Evolutionary conservation across 2,113 vertebrate genomes (phyloP), one percentile per base, ranked within the genome.

Genomic region (Triplophysa dalaica): DNA sequence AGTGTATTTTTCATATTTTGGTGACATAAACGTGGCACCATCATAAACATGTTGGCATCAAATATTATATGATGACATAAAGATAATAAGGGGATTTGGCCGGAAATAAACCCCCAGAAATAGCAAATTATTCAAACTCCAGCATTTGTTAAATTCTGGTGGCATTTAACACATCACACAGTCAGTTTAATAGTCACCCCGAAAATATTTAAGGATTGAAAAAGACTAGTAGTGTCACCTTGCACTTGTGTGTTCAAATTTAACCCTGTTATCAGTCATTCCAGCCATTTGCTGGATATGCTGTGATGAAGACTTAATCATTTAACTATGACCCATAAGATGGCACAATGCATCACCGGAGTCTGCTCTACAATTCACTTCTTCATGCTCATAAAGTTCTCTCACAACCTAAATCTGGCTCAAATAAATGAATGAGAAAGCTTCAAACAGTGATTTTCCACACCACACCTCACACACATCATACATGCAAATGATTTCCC

Each of bases 341-440:
- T 75, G 65, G 50, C 67, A 58, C 56, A 38, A 41, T 1, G 50
- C 65, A 76, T 70, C 54, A 66, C 58, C 60, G 48, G 3, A 17
- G 65, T 65, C 33, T 17, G 73, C 12, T 77, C 54, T 62, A 56
- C 54, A 52, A 70, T 69, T 75, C 65, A 76, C 8, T 21, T 19
- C n/a, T 58, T 21, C n/a, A 17, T 52, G 8, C 54, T n/a, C 9
- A 45, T 58, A 2, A 2, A n/a, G 19, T 58, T 58, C 54, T 21
- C 54, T 21, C n/a, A 9, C 16, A 58, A 21, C 14, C 61, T 38
- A 10, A 16, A 48, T 19, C 48, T 29, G 38, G 22, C 70, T 61
- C 52, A 29, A 52, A 65, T 19, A 33, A 52, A 65, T 81, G 64
- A 75, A 84, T 81, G 83, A 81, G 33, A 81, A 75, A 24, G 52